Conservation (phyloP, 2,888 invertebrate genomes). For the Scaptomyza caliginosa region DNA sequence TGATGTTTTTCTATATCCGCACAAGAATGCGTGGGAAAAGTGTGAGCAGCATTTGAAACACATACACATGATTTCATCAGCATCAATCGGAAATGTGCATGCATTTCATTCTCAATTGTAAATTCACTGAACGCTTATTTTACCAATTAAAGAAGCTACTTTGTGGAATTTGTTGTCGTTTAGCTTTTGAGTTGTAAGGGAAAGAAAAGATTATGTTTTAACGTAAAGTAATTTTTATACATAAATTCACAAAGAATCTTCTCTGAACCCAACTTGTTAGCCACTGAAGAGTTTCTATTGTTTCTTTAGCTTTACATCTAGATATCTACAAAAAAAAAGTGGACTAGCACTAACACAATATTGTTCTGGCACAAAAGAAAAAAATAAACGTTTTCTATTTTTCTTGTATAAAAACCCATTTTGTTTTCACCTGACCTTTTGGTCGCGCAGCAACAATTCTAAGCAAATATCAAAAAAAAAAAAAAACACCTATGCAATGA, state of each 20-base stretch:
- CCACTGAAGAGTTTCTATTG: not conserved
- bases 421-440: not conserved
- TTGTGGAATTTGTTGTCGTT: not conserved
- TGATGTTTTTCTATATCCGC: constrained; percentile 16
- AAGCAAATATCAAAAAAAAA: not conserved
- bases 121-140: constrained; percentile 19
- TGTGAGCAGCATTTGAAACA: constrained; percentile 6
- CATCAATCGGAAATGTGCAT: constrained; percentile 1
- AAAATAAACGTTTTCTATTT: not conserved
- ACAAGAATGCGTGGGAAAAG: constrained; percentile 10
- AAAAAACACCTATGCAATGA: not conserved
- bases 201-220: not conserved
- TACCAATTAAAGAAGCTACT: constrained; percentile 4
- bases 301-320: not conserved
- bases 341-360: not conserved
- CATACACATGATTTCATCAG: constrained; percentile 21
- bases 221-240: no score
- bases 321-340: not conserved
- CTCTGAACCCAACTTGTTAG: not conserved
- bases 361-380: not conserved
- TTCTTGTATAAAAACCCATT: not conserved
- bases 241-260: fast-evolving
- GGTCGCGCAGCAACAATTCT: not conserved
- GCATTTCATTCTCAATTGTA: constrained; percentile 23
- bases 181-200: not conserved